Evolutionary conservation across 2,797 vertebrate genomes (phyloP).

Genomic region (Manis pentadactyla): DNA sequence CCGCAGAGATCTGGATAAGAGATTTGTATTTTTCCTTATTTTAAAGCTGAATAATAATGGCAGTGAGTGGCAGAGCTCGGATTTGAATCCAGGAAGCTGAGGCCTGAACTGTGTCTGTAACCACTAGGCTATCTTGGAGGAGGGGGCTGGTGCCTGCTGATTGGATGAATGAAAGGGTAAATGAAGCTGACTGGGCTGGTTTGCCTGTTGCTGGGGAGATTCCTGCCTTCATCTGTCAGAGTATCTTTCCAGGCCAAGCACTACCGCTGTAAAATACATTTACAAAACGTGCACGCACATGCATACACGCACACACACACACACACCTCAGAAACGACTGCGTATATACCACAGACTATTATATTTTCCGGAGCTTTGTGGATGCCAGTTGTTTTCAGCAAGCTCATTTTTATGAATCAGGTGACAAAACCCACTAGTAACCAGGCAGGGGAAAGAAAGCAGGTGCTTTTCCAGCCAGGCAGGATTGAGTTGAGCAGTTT

Average conservation of each 20-base stretch:
- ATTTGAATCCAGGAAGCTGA: not conserved
- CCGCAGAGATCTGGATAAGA: not conserved
- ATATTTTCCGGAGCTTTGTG: not conserved
- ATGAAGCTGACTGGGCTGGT: not conserved
- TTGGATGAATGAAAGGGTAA: not conserved
- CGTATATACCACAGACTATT: not conserved
- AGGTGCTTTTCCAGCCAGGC: not conserved
- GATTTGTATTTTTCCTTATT: not conserved
- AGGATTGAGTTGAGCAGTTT: not conserved
- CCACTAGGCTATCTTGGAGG: not conserved
- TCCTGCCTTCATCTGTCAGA: constrained; percentile 64
- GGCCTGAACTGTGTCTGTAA: not conserved
- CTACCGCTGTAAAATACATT: constrained; percentile 69
- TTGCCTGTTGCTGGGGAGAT: constrained; percentile 45
- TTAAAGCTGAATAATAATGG: not conserved
- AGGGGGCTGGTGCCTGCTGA: not conserved
- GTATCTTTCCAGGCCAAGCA: constrained; percentile 64
- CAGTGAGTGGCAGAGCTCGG: not conserved
- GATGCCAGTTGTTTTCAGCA: not conserved
- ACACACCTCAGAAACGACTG: constrained; percentile 42
- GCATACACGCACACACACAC: constrained; percentile 31
- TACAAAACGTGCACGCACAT: constrained; percentile 39
- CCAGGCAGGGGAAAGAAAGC: constrained; percentile 49
- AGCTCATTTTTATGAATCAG: constrained; percentile 55
- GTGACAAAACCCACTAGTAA: constrained; percentile 62